These are phyloP conservation scores for Lytechinus pictus DNA, from an alignment of 35 echinoderm and acorn worm genomes.

Conservation along the genomic window DNA sequence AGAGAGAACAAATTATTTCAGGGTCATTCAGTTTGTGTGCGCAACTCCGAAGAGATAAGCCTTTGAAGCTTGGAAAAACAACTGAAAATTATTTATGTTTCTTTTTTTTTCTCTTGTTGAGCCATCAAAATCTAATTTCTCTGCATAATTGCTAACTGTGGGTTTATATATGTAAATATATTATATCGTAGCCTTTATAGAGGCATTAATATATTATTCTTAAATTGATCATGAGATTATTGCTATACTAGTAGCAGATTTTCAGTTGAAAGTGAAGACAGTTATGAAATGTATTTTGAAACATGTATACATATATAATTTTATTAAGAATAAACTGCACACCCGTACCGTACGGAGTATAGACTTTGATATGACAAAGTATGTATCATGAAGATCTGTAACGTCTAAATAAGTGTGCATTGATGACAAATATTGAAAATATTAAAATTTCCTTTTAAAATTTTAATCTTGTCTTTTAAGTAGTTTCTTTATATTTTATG, in stretches of 20 bases:
- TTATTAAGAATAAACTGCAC: neutral
- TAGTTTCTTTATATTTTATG: neutral
- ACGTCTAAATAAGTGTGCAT: neutral
- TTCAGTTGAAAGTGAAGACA: neutral
- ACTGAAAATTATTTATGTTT: neutral
- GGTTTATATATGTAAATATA: neutral
- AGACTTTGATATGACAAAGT: neutral
- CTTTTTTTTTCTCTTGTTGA: neutral
- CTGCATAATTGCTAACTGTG: neutral
- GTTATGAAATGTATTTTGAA: neutral
- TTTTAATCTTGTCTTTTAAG: neutral
- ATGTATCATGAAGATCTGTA: neutral
- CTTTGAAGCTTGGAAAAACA: neutral
- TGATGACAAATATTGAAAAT: neutral
- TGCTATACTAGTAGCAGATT: neutral
- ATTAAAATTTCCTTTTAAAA: neutral
- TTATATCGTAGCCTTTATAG: neutral
- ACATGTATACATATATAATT: neutral
- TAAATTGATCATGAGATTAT: neutral
- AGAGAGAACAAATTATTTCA: neutral
- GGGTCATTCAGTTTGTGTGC: neutral
- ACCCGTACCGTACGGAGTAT: neutral
- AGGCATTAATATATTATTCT: constrained; percentile 4
- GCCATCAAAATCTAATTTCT: neutral
- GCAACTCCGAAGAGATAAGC: neutral